phyloP scores from a whole-genome alignment of 2,797 vertebrate species.

The Parauchenoglanis ngamensis region DNA sequence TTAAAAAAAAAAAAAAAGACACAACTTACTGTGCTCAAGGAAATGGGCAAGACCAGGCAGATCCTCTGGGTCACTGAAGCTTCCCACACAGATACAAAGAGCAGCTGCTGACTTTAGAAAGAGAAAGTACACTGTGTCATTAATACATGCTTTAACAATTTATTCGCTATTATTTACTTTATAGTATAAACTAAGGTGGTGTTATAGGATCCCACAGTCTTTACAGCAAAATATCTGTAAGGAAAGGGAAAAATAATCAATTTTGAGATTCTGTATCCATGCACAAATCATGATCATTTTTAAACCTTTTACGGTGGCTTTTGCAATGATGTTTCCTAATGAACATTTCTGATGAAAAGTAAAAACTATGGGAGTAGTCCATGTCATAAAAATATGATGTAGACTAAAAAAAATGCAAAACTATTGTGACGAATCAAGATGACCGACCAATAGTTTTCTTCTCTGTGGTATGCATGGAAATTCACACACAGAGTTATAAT shows the following conservation, averaged over 20 bases:
- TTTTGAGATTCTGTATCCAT: not conserved
- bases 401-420: not conserved
- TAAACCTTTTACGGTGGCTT: not conserved
- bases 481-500: not conserved
- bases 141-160: constrained; percentile 1
- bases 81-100: constrained; percentile 90
- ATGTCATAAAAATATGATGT: not conserved
- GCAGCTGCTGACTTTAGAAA: constrained; percentile 88
- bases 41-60: constrained; percentile 96
- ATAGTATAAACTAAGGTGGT: not conserved
- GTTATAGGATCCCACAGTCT: not conserved
- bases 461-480: not conserved
- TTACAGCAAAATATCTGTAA: not conserved
- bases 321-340: not conserved
- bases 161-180: not conserved
- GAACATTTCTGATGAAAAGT: not conserved
- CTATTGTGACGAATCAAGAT: not conserved
- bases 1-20: not conserved
- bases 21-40: constrained; percentile 91
- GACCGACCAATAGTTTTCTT: not conserved
- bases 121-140: not conserved
- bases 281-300: not conserved
- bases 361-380: not conserved
- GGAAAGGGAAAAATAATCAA: not conserved
- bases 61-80: constrained; percentile 95